Evolutionary conservation across 2,113 vertebrate genomes (phyloP), one percentile per base, ranked within the genome.

Genomic region (Sminthopsis crassicaudata): DNA sequence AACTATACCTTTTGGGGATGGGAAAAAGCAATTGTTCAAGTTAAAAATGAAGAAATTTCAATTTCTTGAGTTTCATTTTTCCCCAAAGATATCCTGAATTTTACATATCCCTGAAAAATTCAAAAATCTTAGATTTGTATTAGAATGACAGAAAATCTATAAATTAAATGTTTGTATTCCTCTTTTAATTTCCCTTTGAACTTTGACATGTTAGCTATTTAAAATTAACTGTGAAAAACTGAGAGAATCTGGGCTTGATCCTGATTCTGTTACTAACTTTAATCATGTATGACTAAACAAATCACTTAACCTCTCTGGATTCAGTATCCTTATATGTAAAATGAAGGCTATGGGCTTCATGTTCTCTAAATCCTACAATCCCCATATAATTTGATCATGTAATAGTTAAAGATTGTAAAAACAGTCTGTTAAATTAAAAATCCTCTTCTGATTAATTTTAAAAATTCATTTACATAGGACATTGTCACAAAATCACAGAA

Each of bases 401-500:
- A 19, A n/a, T 76, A 76, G n/a, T 76, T 76, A 76, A 76, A 76
- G 91, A 94, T 93, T 3, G 90, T 53, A 90, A 93, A 89, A 88
- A n/a, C 36, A 60, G 90, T 92, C 53, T 46, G 27, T 54, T 90
- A 54, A 57, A 76, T 8, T 91, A 9, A 57, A 60, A 94, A 55
- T 16, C 93, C 55, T 92, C 7, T 42, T 94, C n/a, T 95, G 76
- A 94, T 46, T 53, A 90, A 36, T 76, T 88, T 96, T 89, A 93
- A 30, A 94, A 93, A 92, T 94, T 67, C 76, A 50, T 94, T 92
- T 84, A 23, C 91, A 11, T 42, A 60, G 92, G 88, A 36, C 91
- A 3, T 92, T 96, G 92, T 91, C 30, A 91, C 9, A 95, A 54
- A 96, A 67, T 76, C 92, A 52, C 53, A 95, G 93, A 95, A 92